A percentile compares a stretch with the other conserved stretches of the same genome.
phyloP scores from a whole-genome alignment of 2,797 vertebrate species.

The Pseudochirops corinnae region DNA sequence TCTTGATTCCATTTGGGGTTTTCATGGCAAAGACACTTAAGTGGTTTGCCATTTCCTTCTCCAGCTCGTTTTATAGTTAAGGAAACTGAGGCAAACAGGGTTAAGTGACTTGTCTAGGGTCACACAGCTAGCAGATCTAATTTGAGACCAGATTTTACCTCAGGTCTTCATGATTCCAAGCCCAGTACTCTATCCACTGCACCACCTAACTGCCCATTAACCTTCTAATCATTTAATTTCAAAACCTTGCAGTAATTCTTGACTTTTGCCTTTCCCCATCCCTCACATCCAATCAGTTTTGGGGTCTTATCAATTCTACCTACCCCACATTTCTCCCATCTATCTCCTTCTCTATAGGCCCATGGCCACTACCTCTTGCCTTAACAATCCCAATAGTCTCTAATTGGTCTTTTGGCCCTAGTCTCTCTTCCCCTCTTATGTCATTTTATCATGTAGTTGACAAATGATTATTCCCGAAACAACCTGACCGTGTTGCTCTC shows the following conservation, averaged over 20 bases:
- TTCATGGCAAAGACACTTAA: no score
- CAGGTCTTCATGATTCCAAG: no score
- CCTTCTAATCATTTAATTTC: neutral
- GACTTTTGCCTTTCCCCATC: neutral
- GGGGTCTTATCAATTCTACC: neutral
- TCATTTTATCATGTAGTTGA: neutral
- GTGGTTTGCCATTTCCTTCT: neutral
- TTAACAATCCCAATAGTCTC: neutral
- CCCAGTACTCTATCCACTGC: neutral
- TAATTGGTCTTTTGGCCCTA: neutral
- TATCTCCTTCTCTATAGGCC: neutral
- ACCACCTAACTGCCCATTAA: neutral
- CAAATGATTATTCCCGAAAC: neutral
- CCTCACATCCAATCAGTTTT: neutral
- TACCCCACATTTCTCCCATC: neutral
- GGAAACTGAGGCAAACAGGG: neutral
- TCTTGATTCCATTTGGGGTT: no score
- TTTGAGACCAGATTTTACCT: no score
- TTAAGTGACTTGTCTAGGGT: no score
- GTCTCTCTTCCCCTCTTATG: neutral
- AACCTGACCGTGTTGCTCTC: neutral
- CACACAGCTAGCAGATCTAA: no score
- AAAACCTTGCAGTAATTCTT: neutral
- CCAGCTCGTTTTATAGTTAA: neutral
- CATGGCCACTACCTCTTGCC: neutral